phyloP scores from a whole-genome alignment of 2,888 invertebrate species.

The Molorchus minor region DNA sequence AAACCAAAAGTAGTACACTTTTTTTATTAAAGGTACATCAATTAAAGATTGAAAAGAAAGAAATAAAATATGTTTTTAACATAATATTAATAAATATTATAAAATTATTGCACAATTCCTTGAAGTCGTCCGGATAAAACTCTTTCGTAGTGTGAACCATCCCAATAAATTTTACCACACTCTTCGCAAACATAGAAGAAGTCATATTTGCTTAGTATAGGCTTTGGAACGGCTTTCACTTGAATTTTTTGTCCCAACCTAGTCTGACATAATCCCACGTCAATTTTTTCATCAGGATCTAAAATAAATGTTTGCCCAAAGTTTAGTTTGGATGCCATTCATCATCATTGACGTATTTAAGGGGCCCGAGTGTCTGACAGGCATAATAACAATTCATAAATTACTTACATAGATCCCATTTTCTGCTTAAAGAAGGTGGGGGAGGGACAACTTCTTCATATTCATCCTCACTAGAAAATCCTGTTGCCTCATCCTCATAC shows the following conservation, averaged over 20 bases:
- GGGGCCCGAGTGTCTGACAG: too few relatives aligned
- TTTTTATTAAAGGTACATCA: constrained; percentile 26
- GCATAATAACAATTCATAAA: background rate
- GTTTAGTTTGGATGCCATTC: too few relatives aligned
- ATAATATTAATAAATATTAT: constrained; percentile 15
- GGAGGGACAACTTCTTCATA: constrained; percentile 48
- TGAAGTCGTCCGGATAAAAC: constrained; percentile 55
- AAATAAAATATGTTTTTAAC: constrained; percentile 27
- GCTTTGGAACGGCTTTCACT: constrained; percentile 61
- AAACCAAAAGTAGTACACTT: constrained; percentile 12
- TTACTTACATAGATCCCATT: constrained; percentile 59
- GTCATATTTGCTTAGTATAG: constrained; percentile 57
- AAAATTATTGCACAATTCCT: constrained; percentile 51
- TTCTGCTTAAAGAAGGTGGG: constrained; percentile 41
- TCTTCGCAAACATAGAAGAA: constrained; percentile 74
- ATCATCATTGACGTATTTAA: too few relatives aligned
- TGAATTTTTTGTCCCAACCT: constrained; percentile 67
- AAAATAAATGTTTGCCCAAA: constrained; percentile 22
- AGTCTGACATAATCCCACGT: constrained; percentile 63
- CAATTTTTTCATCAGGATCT: constrained; percentile 58
- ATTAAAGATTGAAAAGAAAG: constrained; percentile 23
- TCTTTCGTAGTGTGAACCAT: constrained; percentile 61
- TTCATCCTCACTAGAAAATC: constrained; percentile 60
- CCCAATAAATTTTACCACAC: constrained; percentile 83
- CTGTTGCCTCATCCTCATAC: constrained; percentile 57